These are phyloP conservation scores for Lasaia peninsularis DNA, from an alignment of 1,140 invertebrate species.

Conservation along the genomic window DNA sequence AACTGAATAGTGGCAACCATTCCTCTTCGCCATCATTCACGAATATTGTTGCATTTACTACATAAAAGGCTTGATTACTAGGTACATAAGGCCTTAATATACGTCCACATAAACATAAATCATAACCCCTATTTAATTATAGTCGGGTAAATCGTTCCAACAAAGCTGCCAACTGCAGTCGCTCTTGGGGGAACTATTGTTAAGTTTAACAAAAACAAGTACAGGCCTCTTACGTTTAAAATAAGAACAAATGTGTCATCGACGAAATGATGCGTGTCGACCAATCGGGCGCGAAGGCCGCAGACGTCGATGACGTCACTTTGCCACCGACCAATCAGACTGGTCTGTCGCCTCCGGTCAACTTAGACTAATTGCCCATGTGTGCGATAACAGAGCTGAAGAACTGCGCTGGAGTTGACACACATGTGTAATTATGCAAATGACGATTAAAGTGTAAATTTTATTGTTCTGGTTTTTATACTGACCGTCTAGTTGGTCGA, in stretches of 20 bases:
- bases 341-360: conserved; percentile 69
- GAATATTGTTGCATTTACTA: too few relatives aligned
- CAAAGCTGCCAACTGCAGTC: background rate
- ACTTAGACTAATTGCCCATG: conserved; percentile 75
- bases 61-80: too few relatives aligned
- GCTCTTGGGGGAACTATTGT: conserved; percentile 45
- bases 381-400: conserved; percentile 70
- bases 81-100: too few relatives aligned
- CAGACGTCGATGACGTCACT: conserved; percentile 68
- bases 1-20: too few relatives aligned
- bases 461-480: too few relatives aligned
- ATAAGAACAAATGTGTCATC: conserved; percentile 76
- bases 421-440: conserved; percentile 35
- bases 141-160: background rate
- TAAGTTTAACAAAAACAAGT: conserved; percentile 52
- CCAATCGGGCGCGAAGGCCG: conserved; percentile 73
- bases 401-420: conserved; percentile 59
- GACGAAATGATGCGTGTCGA: conserved; percentile 74
- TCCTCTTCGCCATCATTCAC: too few relatives aligned
- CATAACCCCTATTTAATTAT: too few relatives aligned
- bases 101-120: too few relatives aligned
- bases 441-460: background rate
- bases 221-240: conserved; percentile 64
- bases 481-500: too few relatives aligned
- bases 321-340: conserved; percentile 55